phyloP scores from a whole-genome alignment of 2,888 invertebrate genomes.

The Chouioia cunea region DNA sequence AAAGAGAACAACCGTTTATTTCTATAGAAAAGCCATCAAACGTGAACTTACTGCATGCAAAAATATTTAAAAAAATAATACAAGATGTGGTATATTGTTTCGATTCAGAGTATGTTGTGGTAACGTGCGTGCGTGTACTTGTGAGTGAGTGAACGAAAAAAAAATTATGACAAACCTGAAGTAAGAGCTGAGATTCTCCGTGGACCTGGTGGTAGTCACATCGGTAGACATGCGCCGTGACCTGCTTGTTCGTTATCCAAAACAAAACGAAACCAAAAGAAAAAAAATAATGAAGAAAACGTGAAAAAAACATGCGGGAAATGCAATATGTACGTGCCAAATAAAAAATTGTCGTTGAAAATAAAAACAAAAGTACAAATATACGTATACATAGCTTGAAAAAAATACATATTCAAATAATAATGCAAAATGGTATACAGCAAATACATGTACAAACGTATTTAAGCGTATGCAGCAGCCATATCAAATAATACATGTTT shows the following conservation, averaged over 20 bases:
- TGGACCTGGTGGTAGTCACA: slow-evolving; percentile 68
- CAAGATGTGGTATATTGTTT: slow-evolving; percentile 9
- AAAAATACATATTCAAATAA: neutral
- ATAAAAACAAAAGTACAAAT: slow-evolving; percentile 13
- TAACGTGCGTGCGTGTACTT: too few species aligned
- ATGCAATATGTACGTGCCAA: slow-evolving; percentile 57
- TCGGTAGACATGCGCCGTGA: slow-evolving; percentile 92
- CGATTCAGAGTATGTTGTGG: too few species aligned
- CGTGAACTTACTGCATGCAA: slow-evolving; percentile 12
- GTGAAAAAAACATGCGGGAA: slow-evolving; percentile 46
- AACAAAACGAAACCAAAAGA: slow-evolving; percentile 62
- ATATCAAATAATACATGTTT: too few species aligned
- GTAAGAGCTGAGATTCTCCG: slow-evolving; percentile 63
- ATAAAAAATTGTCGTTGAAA: slow-evolving; percentile 21
- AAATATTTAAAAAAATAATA: slow-evolving; percentile 10
- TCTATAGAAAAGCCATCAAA: neutral
- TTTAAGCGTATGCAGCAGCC: too few species aligned
- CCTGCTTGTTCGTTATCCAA: slow-evolving; percentile 77
- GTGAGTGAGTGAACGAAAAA: too few species aligned
- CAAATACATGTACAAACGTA: too few species aligned
- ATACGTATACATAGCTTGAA: slow-evolving; percentile 1
- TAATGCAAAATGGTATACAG: too few species aligned
- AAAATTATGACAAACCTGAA: slow-evolving; percentile 61
- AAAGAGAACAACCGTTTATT: slow-evolving; percentile 13
- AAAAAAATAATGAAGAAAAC: slow-evolving; percentile 61